phyloP scores from a whole-genome alignment of 2,113 vertebrate genomes.

The Xiphophorus hellerii region DNA sequence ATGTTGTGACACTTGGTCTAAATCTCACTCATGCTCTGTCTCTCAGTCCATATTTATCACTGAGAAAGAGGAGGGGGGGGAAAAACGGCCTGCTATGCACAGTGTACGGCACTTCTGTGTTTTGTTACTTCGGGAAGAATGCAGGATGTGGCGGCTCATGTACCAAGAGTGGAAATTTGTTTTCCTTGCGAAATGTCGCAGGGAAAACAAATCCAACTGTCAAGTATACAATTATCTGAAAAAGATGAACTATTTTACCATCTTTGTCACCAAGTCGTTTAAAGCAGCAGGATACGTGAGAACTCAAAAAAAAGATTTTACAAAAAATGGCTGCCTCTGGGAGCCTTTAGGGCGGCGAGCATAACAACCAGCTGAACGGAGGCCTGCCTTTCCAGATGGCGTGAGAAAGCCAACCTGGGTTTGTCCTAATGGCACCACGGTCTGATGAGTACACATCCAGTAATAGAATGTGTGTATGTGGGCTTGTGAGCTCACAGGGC shows the following conservation, averaged over 20 bases:
- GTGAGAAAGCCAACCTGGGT: constrained; percentile 58
- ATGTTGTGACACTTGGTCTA: constrained; percentile 32
- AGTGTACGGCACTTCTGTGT: constrained; percentile 19
- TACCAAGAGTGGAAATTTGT: constrained; percentile 21
- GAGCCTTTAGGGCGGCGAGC: constrained; percentile 42
- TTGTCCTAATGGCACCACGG: constrained; percentile 64
- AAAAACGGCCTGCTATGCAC: constrained; percentile 37
- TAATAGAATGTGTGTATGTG: constrained; percentile 33
- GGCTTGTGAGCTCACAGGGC: constrained; percentile 49
- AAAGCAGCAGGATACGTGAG: constrained; percentile 20
- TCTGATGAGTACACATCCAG: constrained; percentile 65
- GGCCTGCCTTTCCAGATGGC: constrained; percentile 49
- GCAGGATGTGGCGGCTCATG: constrained; percentile 10
- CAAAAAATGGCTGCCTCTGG: constrained; percentile 4
- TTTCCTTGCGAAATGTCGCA: constrained; percentile 33
- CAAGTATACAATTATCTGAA: constrained; percentile 2
- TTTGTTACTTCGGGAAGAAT: constrained; percentile 23
- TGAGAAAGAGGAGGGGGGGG: constrained; percentile 26
- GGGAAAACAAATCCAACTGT: background rate
- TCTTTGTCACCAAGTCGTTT: constrained; percentile 20
- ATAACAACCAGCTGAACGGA: constrained; percentile 60
- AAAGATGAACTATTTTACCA: constrained; percentile 19
- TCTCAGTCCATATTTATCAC: constrained; percentile 38
- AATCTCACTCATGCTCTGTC: constrained; percentile 23
- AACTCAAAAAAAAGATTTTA: background rate